These are phyloP conservation scores for Caenorhabditis sp. DNA, from an alignment of 2,888 invertebrate genomes.

Conservation along the genomic window DNA sequence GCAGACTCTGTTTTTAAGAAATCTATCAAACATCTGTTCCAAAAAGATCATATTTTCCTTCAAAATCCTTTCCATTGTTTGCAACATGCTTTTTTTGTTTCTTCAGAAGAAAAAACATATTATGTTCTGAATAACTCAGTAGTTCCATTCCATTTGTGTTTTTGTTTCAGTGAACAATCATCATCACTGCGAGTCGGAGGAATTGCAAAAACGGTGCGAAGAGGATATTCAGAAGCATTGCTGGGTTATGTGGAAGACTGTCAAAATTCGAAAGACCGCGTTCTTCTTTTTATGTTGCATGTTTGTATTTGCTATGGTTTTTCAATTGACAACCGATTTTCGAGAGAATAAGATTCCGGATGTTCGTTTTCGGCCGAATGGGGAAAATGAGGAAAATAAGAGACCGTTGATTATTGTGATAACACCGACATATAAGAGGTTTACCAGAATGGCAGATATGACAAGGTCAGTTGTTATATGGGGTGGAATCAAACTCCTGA, in stretches of 20 bases:
- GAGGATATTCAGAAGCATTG: constrained; percentile 32
- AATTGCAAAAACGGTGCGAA: constrained; percentile 29
- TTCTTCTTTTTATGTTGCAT: constrained; percentile 22
- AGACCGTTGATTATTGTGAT: constrained; percentile 46
- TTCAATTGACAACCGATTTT: constrained; percentile 31
- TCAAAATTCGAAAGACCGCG: constrained; percentile 16
- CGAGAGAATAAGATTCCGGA: constrained; percentile 16
- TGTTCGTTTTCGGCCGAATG: background rate
- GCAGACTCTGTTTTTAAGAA: no score
- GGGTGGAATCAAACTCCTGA: no score
- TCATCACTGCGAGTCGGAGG: constrained; percentile 19
- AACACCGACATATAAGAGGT: constrained; percentile 49
- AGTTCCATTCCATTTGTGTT: background rate
- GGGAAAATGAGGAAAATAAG: background rate
- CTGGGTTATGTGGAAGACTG: constrained; percentile 4
- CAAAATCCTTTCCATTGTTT: no score
- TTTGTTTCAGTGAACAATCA: constrained; percentile 17
- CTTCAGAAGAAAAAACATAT: no score
- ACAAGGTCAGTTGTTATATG: constrained; percentile 27
- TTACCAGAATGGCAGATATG: constrained; percentile 46
- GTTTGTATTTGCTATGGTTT: constrained; percentile 26
- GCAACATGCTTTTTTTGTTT: no score
- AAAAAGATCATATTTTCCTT: no score
- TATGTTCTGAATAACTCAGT: background rate
- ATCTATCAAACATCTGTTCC: no score